Percentiles rank a stretch among this genome's conserved stretches.
Conservation (phyloP, 1,140 invertebrate genomes). For the Cydia splendana region DNA sequence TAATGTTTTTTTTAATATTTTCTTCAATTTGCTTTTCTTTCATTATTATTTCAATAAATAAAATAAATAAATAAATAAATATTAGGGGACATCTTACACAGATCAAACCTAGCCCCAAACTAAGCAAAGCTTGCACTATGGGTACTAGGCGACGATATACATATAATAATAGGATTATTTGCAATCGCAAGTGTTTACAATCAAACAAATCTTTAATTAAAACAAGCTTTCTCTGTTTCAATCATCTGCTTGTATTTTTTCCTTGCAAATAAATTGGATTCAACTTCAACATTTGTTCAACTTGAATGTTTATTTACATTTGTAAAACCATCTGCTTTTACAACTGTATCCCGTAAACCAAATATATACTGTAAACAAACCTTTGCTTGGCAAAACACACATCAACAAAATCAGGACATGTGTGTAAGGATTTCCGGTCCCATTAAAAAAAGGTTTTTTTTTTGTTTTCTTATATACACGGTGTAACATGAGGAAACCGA, state of each 20-base stretch:
- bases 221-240: not conserved
- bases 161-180: too few relatives aligned
- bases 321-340: not conserved
- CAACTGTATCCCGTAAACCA: not conserved
- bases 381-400: not conserved
- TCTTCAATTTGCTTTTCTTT: not conserved
- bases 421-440: not conserved
- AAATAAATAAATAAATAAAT: too few relatives aligned
- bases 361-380: not conserved
- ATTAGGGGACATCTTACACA: too few relatives aligned
- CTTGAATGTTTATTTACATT: not conserved
- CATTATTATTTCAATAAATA: not conserved
- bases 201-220: too few relatives aligned
- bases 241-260: not conserved
- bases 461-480: too few relatives aligned
- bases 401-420: not conserved
- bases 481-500: too few relatives aligned
- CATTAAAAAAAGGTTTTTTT: not conserved
- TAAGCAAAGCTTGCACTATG: too few relatives aligned
- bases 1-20: not conserved
- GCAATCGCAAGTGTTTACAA: too few relatives aligned
- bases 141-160: too few relatives aligned
- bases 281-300: not conserved
- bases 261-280: not conserved
- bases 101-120: too few relatives aligned